Conservation (phyloP, 2,888 invertebrate genomes). For the Protonemura montana region DNA sequence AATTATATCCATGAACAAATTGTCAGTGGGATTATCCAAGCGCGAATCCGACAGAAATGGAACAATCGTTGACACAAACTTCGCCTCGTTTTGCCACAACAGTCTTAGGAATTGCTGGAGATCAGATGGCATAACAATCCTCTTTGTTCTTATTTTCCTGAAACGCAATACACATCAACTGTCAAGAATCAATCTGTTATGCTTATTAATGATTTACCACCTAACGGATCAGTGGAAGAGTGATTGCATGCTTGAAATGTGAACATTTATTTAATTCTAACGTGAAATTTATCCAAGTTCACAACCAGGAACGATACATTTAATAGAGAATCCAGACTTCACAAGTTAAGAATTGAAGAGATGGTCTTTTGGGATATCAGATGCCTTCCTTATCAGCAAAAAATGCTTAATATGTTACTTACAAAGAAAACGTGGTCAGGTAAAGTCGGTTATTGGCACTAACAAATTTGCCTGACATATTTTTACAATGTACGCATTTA, state of each 20-base stretch:
- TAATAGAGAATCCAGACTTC: no score
- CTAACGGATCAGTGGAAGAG: no score
- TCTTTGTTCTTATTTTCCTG: background rate
- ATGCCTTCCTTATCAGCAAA: no score
- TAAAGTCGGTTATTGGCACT: slow-evolving; percentile 70
- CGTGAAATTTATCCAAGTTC: no score
- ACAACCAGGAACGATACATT: no score
- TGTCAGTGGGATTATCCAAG: slow-evolving; percentile 73
- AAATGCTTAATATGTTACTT: no score
- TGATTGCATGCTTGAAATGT: no score
- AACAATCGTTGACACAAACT: slow-evolving; percentile 73
- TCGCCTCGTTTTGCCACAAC: slow-evolving; percentile 76
- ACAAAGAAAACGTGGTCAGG: slow-evolving; percentile 53
- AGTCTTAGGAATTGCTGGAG: slow-evolving; percentile 64
- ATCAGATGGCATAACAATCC: background rate
- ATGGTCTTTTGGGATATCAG: no score
- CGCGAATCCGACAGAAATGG: slow-evolving; percentile 69
- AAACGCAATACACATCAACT: background rate
- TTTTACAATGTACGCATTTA: slow-evolving; percentile 66
- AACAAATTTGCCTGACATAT: slow-evolving; percentile 64
- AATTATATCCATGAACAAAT: slow-evolving; percentile 85
- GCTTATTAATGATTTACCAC: no score
- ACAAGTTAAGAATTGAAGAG: no score
- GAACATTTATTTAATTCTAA: no score
- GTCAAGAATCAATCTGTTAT: no score